These are phyloP conservation scores for Vireo griseus DNA, from an alignment of 2,797 vertebrate genomes.

Conservation along the genomic window DNA sequence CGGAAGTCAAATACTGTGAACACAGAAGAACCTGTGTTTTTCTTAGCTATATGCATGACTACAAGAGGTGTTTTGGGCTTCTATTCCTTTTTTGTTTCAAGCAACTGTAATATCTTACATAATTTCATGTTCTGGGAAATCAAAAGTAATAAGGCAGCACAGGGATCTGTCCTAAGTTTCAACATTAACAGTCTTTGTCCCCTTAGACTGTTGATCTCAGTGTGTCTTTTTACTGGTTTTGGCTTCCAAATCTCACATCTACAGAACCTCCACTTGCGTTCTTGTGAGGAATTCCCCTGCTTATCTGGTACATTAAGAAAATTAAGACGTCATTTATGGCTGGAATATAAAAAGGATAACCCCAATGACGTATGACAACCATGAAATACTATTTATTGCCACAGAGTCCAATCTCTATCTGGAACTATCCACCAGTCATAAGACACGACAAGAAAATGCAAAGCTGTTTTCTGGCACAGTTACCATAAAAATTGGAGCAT, in stretches of 20 bases:
- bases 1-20: neutral
- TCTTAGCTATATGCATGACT: neutral
- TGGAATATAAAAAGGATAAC: neutral
- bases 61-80: neutral
- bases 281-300: neutral
- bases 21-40: neutral
- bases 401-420: no score
- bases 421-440: no score
- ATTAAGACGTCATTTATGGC: rapidly evolving
- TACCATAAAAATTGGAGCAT: neutral
- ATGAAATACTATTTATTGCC: neutral
- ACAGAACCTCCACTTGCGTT: rapidly evolving
- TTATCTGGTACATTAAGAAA: neutral
- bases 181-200: neutral
- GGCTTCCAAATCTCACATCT: neutral
- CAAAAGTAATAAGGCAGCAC: neutral
- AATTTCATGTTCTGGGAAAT: neutral
- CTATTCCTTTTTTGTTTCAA: neutral
- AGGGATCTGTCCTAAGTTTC: neutral
- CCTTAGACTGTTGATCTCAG: neutral
- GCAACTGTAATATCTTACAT: neutral
- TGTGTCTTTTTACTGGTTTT: neutral
- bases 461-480: neutral
- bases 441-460: rapidly evolving
- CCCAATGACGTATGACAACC: rapidly evolving